Base-by-base conservation (phyloP, 1,140 invertebrate species). In the Eueides isabella region DNA sequence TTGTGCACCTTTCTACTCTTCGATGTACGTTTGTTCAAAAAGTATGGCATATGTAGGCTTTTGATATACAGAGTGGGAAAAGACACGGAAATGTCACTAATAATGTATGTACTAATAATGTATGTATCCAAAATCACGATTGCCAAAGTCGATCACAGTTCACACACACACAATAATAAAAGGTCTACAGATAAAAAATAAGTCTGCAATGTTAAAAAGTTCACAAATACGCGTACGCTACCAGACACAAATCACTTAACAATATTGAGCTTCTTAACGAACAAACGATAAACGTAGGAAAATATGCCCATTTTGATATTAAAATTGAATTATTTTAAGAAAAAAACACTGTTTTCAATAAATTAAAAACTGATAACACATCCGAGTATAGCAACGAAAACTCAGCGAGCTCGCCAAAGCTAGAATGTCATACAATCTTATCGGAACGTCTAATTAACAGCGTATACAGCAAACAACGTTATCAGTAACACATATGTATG, bases 1-100 rank as follows among this genome's bases (percentile, higher is more conserved):
- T 68, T 86, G 65, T 92, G 90, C 86, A 85, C 85, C 87, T 85
- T 87, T 80, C 87, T 78, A 80, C 84, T 84, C 85, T 81, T 87
- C 76, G 61, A 38, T 30, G 76, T 82, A 75, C 79, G 82, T 80
- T 78, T 80, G 69, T 76, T 75, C 80, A 86, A 31, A 78, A 87
- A 88, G 86, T 82, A 88, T 90, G 88, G 81, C 91, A 92, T 91
- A 88, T 71, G 89, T 91, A 90, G 80, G 87, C 89, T 87, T 91
- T 92, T 90, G 30, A 4, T 55, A 55, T 55, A 55, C 48, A 11
- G 48, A 26, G 23, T 26, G 48, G 23, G 23, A 6, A 55, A 12
- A 55, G 6, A 30, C 61, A 1, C 61, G 9, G 28, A n/a, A 30
- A 63, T 30, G 61, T 31, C 29, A n/a, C 28, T 11, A 63, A 30